Conservation (phyloP, 1,140 invertebrate species). For the Luehdorfia chinensis region DNA sequence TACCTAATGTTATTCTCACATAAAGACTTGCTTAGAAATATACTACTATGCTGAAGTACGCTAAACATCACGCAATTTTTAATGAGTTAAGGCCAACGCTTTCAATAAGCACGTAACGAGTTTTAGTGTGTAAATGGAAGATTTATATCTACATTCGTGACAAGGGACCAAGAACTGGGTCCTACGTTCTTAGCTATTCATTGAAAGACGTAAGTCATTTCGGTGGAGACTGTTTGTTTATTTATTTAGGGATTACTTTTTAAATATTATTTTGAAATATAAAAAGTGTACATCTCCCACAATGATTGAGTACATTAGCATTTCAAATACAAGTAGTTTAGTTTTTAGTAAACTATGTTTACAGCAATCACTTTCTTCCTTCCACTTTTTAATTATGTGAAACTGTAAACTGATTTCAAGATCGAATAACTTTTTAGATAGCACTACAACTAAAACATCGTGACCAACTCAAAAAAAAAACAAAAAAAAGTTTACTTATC, state of each 20-base stretch:
- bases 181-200: slow-evolving; percentile 23
- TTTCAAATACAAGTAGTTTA: neutral
- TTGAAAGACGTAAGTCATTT: slow-evolving; percentile 21
- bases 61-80: slow-evolving; percentile 16
- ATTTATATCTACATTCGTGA: slow-evolving; percentile 26
- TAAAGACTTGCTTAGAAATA: too few relatives aligned
- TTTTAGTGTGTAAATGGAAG: slow-evolving; percentile 39
- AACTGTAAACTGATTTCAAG: too few relatives aligned
- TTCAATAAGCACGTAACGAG: slow-evolving; percentile 42
- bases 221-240: slow-evolving; percentile 8
- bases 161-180: slow-evolving; percentile 23
- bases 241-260: slow-evolving; percentile 16
- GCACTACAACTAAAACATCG: too few relatives aligned
- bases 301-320: neutral
- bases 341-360: neutral
- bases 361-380: too few relatives aligned
- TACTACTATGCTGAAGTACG: too few relatives aligned
- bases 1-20: too few relatives aligned
- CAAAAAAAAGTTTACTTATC: too few relatives aligned
- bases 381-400: too few relatives aligned
- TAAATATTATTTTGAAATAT: slow-evolving; percentile 21
- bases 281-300: slow-evolving; percentile 14
- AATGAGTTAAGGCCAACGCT: slow-evolving; percentile 26
- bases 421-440: too few relatives aligned
- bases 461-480: too few relatives aligned